Evolutionary conservation across 2,888 invertebrate species (phyloP).

Genomic region (Leucophora obtusa): DNA sequence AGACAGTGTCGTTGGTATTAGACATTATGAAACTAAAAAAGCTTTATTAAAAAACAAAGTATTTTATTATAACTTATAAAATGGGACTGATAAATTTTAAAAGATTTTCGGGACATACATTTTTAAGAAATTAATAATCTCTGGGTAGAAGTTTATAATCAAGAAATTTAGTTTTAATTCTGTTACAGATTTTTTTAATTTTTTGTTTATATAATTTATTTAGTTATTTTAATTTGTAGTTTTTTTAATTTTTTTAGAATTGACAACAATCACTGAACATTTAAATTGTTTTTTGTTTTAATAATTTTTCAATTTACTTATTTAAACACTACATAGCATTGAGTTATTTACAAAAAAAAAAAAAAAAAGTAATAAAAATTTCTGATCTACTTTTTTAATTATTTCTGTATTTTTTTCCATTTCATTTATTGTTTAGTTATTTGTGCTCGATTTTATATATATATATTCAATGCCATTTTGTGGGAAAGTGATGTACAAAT

Average conservation of each 20-base stretch:
- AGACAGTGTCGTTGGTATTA: too few relatives aligned
- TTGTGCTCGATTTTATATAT: too few relatives aligned
- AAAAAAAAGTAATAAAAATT: too few relatives aligned
- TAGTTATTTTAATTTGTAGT: slow-evolving; percentile 8
- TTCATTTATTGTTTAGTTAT: too few relatives aligned
- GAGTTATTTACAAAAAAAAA: too few relatives aligned
- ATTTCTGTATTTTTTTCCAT: too few relatives aligned
- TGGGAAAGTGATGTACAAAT: slow-evolving; percentile 36
- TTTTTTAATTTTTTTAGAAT: slow-evolving; percentile 48
- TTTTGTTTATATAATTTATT: slow-evolving; percentile 7
- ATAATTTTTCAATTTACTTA: slow-evolving; percentile 2
- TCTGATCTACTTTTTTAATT: too few relatives aligned
- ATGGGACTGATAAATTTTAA: too few relatives aligned
- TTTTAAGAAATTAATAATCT: slow-evolving; percentile 45
- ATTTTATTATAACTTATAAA: too few relatives aligned
- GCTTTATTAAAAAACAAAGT: too few relatives aligned
- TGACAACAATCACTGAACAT: slow-evolving; percentile 66
- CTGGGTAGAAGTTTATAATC: slow-evolving; percentile 13
- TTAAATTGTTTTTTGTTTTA: slow-evolving; percentile 29
- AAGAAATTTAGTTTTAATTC: slow-evolving; percentile 1
- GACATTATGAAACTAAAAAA: not conserved
- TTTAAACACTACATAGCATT: not conserved
- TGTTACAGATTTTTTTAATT: slow-evolving; percentile 8
- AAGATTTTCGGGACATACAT: not conserved
- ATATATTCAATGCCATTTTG: slow-evolving; percentile 2